Percentiles rank a stretch among this genome's conserved stretches.
phyloP scores from a whole-genome alignment of 2,888 invertebrate species.

The Folsomia manolachei region DNA sequence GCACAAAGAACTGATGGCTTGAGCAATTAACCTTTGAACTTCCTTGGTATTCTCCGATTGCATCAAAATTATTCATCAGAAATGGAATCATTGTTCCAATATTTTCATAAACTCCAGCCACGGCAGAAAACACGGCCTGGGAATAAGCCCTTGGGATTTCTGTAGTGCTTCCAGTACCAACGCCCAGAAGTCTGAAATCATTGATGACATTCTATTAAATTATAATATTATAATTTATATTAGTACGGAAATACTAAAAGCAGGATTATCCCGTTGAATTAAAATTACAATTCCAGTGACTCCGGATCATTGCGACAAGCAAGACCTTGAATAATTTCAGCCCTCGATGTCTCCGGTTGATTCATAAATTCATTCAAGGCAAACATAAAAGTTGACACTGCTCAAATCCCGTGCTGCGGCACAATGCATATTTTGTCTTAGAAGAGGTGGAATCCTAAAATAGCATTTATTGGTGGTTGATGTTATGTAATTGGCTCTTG shows the following conservation, averaged over 20 bases:
- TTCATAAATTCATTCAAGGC: slow-evolving; percentile 21
- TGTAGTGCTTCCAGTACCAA: slow-evolving; percentile 19
- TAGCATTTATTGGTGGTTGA: too few relatives aligned
- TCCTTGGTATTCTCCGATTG: slow-evolving; percentile 25
- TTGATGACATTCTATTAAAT: background rate
- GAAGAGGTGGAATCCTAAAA: slow-evolving; percentile 31
- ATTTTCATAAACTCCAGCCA: slow-evolving; percentile 28
- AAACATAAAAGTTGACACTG: slow-evolving; percentile 30
- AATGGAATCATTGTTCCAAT: slow-evolving; percentile 16
- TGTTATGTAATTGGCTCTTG: too few relatives aligned
- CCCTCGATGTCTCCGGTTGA: background rate
- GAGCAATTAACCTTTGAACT: slow-evolving; percentile 25
- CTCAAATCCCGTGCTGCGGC: slow-evolving; percentile 20
- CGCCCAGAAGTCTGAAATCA: slow-evolving; percentile 24
- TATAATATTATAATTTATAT: background rate
- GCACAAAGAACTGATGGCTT: slow-evolving; percentile 24
- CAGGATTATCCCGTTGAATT: background rate
- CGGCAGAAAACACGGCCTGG: slow-evolving; percentile 23
- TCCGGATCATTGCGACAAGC: background rate
- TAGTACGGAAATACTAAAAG: background rate
- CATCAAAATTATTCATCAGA: slow-evolving; percentile 8
- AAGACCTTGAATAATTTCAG: background rate
- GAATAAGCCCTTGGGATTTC: slow-evolving; percentile 26
- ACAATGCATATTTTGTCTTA: slow-evolving; percentile 32
- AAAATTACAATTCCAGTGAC: background rate